Evolutionary conservation across 2,888 invertebrate genomes (phyloP).

Genomic region (Morinoia aosen): DNA sequence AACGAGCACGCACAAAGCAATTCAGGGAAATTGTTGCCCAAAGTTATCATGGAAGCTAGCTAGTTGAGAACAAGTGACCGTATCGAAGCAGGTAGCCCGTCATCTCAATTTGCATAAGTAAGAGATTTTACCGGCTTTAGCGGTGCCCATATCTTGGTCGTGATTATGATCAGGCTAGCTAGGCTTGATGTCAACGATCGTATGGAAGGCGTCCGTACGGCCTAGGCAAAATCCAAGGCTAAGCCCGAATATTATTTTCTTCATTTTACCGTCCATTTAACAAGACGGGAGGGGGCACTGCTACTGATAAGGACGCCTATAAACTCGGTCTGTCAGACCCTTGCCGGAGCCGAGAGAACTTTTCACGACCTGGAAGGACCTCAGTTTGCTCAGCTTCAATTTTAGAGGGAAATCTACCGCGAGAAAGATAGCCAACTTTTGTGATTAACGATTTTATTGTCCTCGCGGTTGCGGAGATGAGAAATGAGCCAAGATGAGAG

Average conservation of each 20-base stretch:
- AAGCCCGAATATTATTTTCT: constrained; percentile 23
- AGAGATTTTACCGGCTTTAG: constrained; percentile 7
- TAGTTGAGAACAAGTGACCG: background rate
- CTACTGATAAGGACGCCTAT: constrained; percentile 18
- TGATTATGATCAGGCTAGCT: constrained; percentile 9
- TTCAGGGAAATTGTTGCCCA: background rate
- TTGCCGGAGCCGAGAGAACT: background rate
- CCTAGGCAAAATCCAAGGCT: constrained; percentile 16
- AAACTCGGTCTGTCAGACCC: background rate
- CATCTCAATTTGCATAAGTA: constrained; percentile 23
- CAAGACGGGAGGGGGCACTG: background rate
- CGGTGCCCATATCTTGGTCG: background rate
- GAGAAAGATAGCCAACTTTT: constrained; percentile 37
- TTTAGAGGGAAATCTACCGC: constrained; percentile 24
- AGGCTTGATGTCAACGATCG: background rate
- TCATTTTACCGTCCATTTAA: constrained; percentile 37
- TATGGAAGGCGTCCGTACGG: constrained; percentile 5
- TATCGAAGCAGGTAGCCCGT: background rate
- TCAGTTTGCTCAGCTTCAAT: background rate
- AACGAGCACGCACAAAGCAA: background rate
- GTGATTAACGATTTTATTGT: constrained; percentile 40
- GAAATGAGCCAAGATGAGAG: background rate
- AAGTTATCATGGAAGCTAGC: background rate
- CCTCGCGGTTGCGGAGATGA: constrained; percentile 14
- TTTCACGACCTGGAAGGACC: constrained; percentile 29